These are phyloP conservation scores for Avahi laniger DNA, from an alignment of 2,797 vertebrate species.

Conservation along the genomic window DNA sequence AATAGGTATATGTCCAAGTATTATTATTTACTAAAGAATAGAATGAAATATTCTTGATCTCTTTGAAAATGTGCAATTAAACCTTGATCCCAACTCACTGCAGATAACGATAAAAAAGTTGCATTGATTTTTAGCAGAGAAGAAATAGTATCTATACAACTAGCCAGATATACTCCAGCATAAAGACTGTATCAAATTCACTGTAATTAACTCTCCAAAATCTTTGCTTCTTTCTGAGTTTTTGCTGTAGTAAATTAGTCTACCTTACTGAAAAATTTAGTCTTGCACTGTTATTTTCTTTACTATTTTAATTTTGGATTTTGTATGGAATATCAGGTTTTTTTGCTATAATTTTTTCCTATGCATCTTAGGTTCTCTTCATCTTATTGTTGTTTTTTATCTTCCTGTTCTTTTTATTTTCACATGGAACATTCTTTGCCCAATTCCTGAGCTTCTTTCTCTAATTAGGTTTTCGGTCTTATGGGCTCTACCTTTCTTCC, in stretches of 20 bases:
- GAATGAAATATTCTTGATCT: not conserved
- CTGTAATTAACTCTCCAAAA: not conserved
- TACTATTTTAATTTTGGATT: not conserved
- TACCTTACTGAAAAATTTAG: not conserved
- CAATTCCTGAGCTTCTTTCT: not conserved
- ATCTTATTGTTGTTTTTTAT: not conserved
- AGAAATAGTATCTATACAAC: not conserved
- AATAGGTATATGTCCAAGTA: not conserved
- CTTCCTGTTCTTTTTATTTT: not conserved
- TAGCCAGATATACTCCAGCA: not conserved
- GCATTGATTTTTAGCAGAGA: not conserved
- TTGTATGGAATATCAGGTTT: not conserved
- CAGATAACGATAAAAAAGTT: not conserved
- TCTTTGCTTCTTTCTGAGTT: conserved; percentile 7
- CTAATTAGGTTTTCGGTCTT: not conserved
- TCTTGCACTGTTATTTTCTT: not conserved
- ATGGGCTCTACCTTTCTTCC: not conserved
- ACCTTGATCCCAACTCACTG: not conserved
- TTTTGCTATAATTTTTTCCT: not conserved
- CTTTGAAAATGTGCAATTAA: not conserved
- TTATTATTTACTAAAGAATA: not conserved
- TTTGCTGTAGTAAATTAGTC: conserved; percentile 17
- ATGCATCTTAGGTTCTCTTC: not conserved
- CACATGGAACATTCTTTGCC: not conserved
- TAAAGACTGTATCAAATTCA: not conserved